Evolutionary conservation across 2,113 vertebrate species (phyloP), one percentile per base, ranked within the genome.

Genomic region (Etia nguti): DNA sequence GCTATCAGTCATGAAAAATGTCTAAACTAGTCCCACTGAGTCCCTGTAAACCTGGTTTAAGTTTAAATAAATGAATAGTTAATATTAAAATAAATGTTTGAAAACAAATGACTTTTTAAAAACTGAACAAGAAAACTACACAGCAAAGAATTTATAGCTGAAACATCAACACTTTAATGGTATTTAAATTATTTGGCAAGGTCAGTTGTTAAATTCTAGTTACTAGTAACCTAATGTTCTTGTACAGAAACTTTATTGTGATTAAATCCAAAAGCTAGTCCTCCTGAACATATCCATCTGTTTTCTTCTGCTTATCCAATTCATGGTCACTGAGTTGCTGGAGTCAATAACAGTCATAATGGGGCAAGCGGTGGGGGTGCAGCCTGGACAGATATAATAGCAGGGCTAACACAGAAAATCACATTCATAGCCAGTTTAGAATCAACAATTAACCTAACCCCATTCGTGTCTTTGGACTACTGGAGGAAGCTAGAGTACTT

Each of bases 291-390:
- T 1, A 1, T 62, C 59, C 59, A 62, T 34, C 31, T 34, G 11
- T 3, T 36, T 62, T 62, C 41, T 36, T 62, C 59, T 34, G 59
- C 9, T 38, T 3, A 38, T 1, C 36, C 36, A 38, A 38, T 38
- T 38, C 9, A 10, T 9, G 36, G 9, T 38, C 36, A 38, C 36
- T 38, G 36, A 10, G 36, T 38, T 10, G 36, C 36, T 38, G 9
- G 36, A 38, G 36, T 10, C 9, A 2, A 38, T 10, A 38, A 9
- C 36, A 38, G 36, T 10, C 10, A 9, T 38, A 38, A 38, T 10
- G 36, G 36, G 36, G 36, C 36, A 10, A 0, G 59, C 2, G 2
- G 6, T 62, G 29, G 2, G 0, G 29, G 0, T 34, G 59, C 16
- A 62, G 20, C 29, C 1, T 62, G 59, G 29, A 62, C 59, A 20